These are phyloP conservation scores for Sebastiscus tertius DNA, from an alignment of 2,797 vertebrate species.

Conservation along the genomic window DNA sequence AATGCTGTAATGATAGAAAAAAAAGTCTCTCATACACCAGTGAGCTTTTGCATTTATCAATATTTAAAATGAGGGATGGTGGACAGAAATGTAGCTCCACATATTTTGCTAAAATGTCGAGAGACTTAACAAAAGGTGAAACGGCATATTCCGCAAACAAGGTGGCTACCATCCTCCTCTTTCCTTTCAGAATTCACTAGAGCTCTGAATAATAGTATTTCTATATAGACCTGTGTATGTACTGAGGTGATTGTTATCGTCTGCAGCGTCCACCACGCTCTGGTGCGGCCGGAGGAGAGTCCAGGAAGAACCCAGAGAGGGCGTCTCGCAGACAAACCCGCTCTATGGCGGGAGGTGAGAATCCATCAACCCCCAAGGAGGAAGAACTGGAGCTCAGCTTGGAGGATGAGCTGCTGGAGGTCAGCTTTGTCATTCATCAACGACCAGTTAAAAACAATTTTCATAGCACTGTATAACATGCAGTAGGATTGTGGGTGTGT, in stretches of 20 bases:
- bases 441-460: neutral
- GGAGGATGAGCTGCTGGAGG: slow-evolving; percentile 81
- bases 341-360: slow-evolving; percentile 71
- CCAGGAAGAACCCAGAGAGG: slow-evolving; percentile 78
- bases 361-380: slow-evolving; percentile 11
- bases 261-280: slow-evolving; percentile 66
- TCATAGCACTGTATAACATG: neutral
- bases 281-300: slow-evolving; percentile 17
- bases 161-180: neutral
- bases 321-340: slow-evolving; percentile 76
- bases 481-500: neutral
- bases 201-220: neutral
- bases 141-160: neutral
- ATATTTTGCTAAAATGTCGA: neutral
- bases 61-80: neutral
- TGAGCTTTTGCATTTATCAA: neutral
- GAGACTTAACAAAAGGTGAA: neutral
- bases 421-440: slow-evolving; percentile 32
- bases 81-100: neutral
- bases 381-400: slow-evolving; percentile 72
- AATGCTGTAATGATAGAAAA: neutral
- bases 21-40: neutral
- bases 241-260: neutral
- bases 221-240: neutral
- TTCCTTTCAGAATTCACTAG: neutral